phyloP scores from a whole-genome alignment of 2,888 invertebrate genomes.

The Neoaliturus tenellus region DNA sequence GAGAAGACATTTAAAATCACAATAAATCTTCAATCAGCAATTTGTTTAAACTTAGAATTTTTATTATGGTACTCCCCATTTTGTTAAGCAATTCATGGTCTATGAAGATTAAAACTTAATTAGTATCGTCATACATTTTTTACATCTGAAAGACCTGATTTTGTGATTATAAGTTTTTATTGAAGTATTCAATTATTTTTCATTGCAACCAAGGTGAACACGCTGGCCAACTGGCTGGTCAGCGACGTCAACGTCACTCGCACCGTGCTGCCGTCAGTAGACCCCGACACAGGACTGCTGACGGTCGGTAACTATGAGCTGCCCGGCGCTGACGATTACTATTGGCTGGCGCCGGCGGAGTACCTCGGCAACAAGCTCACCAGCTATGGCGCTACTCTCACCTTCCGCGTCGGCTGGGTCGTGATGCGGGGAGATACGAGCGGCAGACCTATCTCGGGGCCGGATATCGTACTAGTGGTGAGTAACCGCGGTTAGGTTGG shows the following conservation, averaged over 20 bases:
- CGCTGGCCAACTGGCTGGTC: conserved; percentile 80
- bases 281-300: conserved; percentile 76
- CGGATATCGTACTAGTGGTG: conserved; percentile 90
- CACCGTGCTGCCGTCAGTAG: conserved; percentile 74
- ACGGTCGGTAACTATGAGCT: conserved; percentile 78
- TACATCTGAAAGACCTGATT: too few species aligned
- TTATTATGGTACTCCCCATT: too few species aligned
- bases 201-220: conserved; percentile 75
- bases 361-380: conserved; percentile 90
- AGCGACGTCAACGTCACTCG: conserved; percentile 79
- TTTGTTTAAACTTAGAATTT: too few species aligned
- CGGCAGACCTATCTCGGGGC: conserved; percentile 88
- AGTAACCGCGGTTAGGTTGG: too few species aligned
- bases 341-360: conserved; percentile 89
- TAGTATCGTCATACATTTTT: too few species aligned
- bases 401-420: conserved; percentile 84
- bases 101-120: too few species aligned
- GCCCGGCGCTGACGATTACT: conserved; percentile 83
- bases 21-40: too few species aligned
- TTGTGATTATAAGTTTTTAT: too few species aligned
- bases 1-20: too few species aligned
- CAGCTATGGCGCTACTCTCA: conserved; percentile 89
- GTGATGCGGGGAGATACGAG: conserved; percentile 92
- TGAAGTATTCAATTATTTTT: too few species aligned
- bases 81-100: too few species aligned